Evolutionary conservation across 2,888 invertebrate genomes (phyloP).

Genomic region (Drosophila pseudotalamancana): DNA sequence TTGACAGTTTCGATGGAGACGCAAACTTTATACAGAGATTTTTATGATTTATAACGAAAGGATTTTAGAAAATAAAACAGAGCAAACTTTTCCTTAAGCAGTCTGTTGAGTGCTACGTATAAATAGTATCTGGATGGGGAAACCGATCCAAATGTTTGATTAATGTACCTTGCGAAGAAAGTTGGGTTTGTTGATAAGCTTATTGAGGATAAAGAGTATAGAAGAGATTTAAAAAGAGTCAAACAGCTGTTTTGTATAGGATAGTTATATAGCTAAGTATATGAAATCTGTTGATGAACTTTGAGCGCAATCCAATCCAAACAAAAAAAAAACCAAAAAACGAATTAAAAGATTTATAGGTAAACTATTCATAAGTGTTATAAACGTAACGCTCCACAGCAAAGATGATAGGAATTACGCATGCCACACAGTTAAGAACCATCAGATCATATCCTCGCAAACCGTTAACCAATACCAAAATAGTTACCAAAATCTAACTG

Average conservation of each 20-base stretch:
- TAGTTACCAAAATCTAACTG: slow-evolving; percentile 25
- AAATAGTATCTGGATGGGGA: slow-evolving; percentile 11
- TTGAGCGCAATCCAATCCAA: slow-evolving; percentile 1
- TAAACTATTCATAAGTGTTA: slow-evolving; percentile 25
- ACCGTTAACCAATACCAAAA: slow-evolving; percentile 33
- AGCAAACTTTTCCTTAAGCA: slow-evolving; percentile 11
- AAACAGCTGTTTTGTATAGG: slow-evolving; percentile 41
- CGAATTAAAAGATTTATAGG: slow-evolving; percentile 22
- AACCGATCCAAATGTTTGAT: slow-evolving; percentile 22
- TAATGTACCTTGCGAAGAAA: slow-evolving; percentile 52
- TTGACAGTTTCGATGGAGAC: slow-evolving; percentile 36
- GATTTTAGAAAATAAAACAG: slow-evolving; percentile 2
- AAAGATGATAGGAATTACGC: slow-evolving; percentile 1
- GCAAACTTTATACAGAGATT: slow-evolving; percentile 50
- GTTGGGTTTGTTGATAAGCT: slow-evolving; percentile 35
- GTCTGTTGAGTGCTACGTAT: slow-evolving; percentile 13
- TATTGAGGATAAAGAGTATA: slow-evolving; percentile 2
- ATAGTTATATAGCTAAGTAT: slow-evolving; percentile 42
- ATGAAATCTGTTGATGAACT: slow-evolving; percentile 43
- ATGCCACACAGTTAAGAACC: slow-evolving; percentile 16
- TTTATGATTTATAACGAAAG: slow-evolving; percentile 15
- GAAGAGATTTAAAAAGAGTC: slow-evolving; percentile 2
- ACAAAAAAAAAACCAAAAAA: too few species aligned
- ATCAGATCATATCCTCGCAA: slow-evolving; percentile 36
- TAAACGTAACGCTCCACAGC: slow-evolving; percentile 18